Conservation (phyloP, 2,888 invertebrate genomes). For the Eutolmus rufibarbis region DNA sequence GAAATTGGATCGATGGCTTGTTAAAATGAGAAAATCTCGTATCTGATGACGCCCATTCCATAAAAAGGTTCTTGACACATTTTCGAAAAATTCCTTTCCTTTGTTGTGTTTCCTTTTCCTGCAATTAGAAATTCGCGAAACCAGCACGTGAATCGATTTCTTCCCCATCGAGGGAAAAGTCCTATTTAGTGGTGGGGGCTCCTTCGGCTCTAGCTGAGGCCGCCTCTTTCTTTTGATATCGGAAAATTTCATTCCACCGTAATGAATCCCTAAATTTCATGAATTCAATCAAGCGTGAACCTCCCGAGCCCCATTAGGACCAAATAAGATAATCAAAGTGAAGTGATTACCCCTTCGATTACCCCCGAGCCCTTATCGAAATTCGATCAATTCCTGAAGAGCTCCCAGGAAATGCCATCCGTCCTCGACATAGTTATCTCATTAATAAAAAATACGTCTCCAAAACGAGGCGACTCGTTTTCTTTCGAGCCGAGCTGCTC, state of each 20-base stretch:
- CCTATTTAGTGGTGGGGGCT: neutral
- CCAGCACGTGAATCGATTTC: slow-evolving; percentile 8
- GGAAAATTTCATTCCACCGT: neutral
- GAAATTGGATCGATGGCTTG: slow-evolving; percentile 19
- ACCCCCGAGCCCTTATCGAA: slow-evolving; percentile 9
- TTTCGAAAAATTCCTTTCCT: neutral
- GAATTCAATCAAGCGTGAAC: slow-evolving; percentile 17
- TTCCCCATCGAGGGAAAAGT: neutral
- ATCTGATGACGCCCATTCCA: neutral
- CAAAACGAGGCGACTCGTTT: neutral
- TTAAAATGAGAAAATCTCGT: slow-evolving; percentile 27
- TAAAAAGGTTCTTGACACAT: slow-evolving; percentile 36
- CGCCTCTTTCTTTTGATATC: neutral
- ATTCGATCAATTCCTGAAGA: neutral
- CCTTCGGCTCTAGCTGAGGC: neutral
- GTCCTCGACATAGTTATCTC: slow-evolving; percentile 34
- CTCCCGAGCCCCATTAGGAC: neutral
- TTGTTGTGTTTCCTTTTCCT: slow-evolving; percentile 21
- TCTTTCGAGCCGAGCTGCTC: neutral
- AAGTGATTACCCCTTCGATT: neutral
- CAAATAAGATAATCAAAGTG: slow-evolving; percentile 16
- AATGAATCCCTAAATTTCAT: slow-evolving; percentile 4
- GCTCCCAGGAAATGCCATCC: neutral
- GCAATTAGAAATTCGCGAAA: slow-evolving; percentile 16
- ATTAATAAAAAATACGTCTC: slow-evolving; percentile 11